Percentiles rank a stretch among this genome's conserved stretches.
These are phyloP conservation scores for Nyctalus aviator DNA, from an alignment of 2,797 vertebrate genomes.

Conservation along the genomic window DNA sequence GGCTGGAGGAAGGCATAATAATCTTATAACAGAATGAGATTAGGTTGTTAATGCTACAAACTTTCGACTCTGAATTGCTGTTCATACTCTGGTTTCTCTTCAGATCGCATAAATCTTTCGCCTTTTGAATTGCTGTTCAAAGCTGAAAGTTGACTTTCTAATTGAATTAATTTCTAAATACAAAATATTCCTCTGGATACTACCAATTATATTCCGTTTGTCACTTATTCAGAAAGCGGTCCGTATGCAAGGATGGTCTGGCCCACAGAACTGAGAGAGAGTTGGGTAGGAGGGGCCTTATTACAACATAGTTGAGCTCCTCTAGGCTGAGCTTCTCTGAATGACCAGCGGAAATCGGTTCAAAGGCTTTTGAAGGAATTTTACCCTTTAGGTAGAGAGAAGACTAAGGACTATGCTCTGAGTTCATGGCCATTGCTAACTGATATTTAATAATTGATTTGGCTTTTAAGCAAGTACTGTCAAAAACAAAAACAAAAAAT, in stretches of 20 bases:
- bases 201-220: not conserved
- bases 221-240: not conserved
- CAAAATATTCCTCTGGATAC: not conserved
- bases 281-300: not conserved
- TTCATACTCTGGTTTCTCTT: too few relatives aligned
- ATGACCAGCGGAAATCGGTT: not conserved
- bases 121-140: conserved; percentile 9
- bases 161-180: conserved; percentile 40
- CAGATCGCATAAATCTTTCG: too few relatives aligned
- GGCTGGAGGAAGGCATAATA: not conserved
- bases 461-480: conserved; percentile 5
- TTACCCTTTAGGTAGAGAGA: not conserved
- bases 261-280: not conserved
- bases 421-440: not conserved
- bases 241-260: not conserved
- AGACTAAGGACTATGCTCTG: not conserved
- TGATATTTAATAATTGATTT: conserved; percentile 12
- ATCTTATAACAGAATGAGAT: not conserved
- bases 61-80: not conserved
- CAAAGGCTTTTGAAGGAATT: not conserved
- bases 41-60: not conserved
- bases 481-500: too few relatives aligned
- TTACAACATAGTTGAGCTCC: not conserved
- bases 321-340: not conserved
- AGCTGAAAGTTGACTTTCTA: conserved; percentile 6